Evolutionary conservation across 2,888 invertebrate genomes (phyloP).

Genomic region (Lasioglossum morio): DNA sequence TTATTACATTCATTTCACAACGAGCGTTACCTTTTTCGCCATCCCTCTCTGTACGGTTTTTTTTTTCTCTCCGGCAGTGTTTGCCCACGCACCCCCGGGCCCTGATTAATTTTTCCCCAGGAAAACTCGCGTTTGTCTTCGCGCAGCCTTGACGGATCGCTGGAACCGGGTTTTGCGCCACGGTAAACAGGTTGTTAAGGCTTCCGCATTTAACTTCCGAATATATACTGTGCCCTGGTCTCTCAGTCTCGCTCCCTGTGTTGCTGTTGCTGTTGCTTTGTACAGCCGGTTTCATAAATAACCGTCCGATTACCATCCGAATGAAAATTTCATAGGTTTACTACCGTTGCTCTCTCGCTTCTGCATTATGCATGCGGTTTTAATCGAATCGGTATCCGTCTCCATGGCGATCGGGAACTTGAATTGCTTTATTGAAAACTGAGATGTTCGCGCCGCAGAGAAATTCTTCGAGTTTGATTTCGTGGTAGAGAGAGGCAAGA

Average conservation of each 20-base stretch:
- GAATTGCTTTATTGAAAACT: background rate
- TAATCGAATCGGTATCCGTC: slow-evolving; percentile 7
- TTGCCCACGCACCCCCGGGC: background rate
- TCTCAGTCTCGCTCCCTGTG: background rate
- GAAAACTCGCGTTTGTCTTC: slow-evolving; percentile 20
- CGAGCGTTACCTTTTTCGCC: slow-evolving; percentile 11
- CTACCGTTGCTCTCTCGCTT: background rate
- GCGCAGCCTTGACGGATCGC: slow-evolving; percentile 5
- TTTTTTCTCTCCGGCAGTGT: background rate
- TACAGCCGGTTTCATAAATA: slow-evolving; percentile 5
- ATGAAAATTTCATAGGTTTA: slow-evolving; percentile 1
- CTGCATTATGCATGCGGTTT: slow-evolving; percentile 7
- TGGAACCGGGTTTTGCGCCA: background rate
- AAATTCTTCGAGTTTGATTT: too few relatives aligned
- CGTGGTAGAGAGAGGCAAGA: too few relatives aligned
- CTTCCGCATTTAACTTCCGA: background rate
- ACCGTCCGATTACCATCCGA: background rate
- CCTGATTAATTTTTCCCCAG: slow-evolving; percentile 35
- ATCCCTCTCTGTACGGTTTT: background rate
- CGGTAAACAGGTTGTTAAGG: slow-evolving; percentile 11
- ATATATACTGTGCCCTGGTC: background rate
- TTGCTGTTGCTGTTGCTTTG: background rate
- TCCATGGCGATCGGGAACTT: background rate
- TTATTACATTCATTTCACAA: slow-evolving; percentile 36
- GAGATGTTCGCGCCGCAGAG: too few relatives aligned